A percentile compares a stretch with the other conserved stretches of the same genome.
These are phyloP conservation scores for Pedetes capensis DNA, from an alignment of 2,113 vertebrate genomes.

Conservation along the genomic window DNA sequence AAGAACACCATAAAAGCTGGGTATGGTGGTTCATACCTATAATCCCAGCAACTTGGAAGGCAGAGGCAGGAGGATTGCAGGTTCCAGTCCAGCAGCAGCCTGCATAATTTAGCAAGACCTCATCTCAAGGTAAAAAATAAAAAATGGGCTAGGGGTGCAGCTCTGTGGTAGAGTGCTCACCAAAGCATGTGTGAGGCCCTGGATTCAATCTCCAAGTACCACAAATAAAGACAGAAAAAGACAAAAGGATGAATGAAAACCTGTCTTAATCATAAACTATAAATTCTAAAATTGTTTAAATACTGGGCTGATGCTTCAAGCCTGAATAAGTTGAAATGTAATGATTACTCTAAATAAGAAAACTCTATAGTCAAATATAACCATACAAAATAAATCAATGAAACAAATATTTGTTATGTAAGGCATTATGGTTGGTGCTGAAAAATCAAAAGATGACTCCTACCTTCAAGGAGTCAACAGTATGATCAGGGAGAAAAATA, in stretches of 20 bases:
- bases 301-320: slow-evolving; percentile 8
- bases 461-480: neutral
- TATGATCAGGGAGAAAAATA: neutral
- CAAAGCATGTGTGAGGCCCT: too few species aligned
- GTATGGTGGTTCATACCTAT: too few species aligned
- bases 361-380: neutral
- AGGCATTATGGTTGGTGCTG: neutral
- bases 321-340: neutral
- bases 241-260: slow-evolving; percentile 45
- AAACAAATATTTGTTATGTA: neutral
- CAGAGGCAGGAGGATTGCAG: too few species aligned
- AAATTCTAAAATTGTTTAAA: slow-evolving; percentile 33
- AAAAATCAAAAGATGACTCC: slow-evolving; percentile 11
- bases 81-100: too few species aligned
- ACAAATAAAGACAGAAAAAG: too few species aligned
- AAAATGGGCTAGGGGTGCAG: too few species aligned
- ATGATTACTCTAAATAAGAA: slow-evolving; percentile 31
- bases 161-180: too few species aligned
- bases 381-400: neutral
- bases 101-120: too few species aligned
- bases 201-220: too few species aligned
- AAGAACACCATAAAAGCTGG: slow-evolving; percentile 53
- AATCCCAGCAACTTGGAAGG: too few species aligned
- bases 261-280: neutral
- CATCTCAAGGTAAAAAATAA: too few species aligned